Evolutionary conservation across 2,888 invertebrate species (phyloP).

Genomic region (Conistra vaccinii): DNA sequence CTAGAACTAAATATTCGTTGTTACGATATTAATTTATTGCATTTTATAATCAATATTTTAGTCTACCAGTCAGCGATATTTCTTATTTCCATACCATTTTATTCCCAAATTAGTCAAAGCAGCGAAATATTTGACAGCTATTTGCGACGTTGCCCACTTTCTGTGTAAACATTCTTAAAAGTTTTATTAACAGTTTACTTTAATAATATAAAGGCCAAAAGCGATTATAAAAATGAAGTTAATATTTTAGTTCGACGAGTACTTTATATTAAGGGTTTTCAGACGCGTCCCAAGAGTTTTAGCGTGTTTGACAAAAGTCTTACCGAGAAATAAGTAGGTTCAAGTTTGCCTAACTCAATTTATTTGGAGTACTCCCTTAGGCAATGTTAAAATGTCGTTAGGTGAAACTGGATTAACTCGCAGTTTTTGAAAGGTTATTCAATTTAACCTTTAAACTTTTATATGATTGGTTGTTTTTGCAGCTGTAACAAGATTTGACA

Average conservation of each 20-base stretch:
- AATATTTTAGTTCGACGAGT: slow-evolving; percentile 30
- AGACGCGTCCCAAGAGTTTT: slow-evolving; percentile 19
- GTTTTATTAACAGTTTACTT: not conserved
- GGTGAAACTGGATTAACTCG: slow-evolving; percentile 22
- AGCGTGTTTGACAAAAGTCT: slow-evolving; percentile 32
- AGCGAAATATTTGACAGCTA: too few relatives aligned
- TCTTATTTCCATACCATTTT: too few relatives aligned
- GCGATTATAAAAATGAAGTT: not conserved
- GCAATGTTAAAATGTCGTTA: slow-evolving; percentile 35
- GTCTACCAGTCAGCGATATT: too few relatives aligned
- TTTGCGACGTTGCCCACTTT: too few relatives aligned
- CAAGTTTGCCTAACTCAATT: slow-evolving; percentile 38
- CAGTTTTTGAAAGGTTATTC: slow-evolving; percentile 8
- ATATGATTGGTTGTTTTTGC: slow-evolving; percentile 1
- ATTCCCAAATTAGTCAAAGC: too few relatives aligned
- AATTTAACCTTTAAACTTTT: slow-evolving; percentile 13
- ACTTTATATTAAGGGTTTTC: slow-evolving; percentile 28
- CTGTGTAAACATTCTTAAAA: not conserved
- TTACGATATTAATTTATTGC: too few relatives aligned
- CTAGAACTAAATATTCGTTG: too few relatives aligned
- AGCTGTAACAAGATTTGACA: not conserved
- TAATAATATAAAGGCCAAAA: not conserved
- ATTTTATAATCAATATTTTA: too few relatives aligned
- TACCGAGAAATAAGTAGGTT: slow-evolving; percentile 38
- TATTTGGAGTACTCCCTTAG: slow-evolving; percentile 40